Conservation (phyloP, 37 sponge, comb jelly and placozoan genomes). For the Agelas oroides region DNA sequence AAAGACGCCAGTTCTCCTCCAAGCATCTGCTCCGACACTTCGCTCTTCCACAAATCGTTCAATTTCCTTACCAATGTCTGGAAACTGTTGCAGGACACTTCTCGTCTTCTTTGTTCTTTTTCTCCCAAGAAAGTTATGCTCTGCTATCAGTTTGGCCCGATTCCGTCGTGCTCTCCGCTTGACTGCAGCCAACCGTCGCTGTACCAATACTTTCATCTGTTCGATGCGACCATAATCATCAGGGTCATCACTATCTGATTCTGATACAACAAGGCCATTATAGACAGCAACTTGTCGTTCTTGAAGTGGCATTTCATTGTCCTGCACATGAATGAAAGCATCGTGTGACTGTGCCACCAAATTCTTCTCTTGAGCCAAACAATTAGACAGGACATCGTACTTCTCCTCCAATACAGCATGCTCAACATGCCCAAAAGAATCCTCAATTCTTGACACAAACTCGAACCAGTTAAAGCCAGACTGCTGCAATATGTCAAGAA, state of each 20-base stretch:
- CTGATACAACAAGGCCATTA: constrained; percentile 18
- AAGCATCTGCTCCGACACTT: constrained; percentile 54
- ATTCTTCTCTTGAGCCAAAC: background rate
- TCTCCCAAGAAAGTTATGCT: constrained; percentile 3
- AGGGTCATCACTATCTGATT: constrained; percentile 33
- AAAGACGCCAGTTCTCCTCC: constrained; percentile 60
- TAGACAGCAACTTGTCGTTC: background rate
- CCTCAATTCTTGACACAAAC: background rate
- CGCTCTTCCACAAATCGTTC: constrained; percentile 24
- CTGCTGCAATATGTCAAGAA: background rate
- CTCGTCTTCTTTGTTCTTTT: constrained; percentile 1
- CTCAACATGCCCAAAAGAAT: no score
- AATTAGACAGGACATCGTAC: background rate
- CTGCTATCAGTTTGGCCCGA: constrained; percentile 3
- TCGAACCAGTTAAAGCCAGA: constrained; percentile 24
- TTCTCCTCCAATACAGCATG: no score
- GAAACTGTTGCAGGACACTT: constrained; percentile 12
- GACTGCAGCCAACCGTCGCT: no score
- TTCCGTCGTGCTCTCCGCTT: background rate
- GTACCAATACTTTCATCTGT: no score
- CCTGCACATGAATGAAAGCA: background rate
- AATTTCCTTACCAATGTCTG: constrained; percentile 38
- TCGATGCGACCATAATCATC: background rate
- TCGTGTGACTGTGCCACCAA: background rate
- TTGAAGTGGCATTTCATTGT: background rate